A percentile compares a stretch with the other conserved stretches of the same genome.
phyloP scores from a whole-genome alignment of 2,797 vertebrate species.

The Platyrinchus mystaceus region DNA sequence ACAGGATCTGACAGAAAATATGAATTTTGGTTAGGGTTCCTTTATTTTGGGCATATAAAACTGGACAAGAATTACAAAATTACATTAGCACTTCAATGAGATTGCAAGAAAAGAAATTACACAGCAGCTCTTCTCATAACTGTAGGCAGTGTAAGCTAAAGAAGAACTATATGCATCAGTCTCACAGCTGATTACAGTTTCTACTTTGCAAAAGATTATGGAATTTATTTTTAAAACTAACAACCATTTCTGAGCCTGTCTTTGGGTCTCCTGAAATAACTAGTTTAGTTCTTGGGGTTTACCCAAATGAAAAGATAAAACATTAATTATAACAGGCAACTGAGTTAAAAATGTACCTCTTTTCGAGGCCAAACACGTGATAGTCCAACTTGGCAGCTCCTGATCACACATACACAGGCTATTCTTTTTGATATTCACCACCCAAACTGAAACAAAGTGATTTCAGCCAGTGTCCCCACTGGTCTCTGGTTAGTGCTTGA shows the following conservation, averaged over 20 bases:
- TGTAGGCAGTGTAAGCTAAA: not conserved
- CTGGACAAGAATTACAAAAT: not conserved
- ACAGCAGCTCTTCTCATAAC: not conserved
- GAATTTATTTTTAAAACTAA: not conserved
- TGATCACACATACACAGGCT: fast-evolving
- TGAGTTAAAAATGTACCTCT: not conserved
- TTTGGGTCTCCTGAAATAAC: not conserved
- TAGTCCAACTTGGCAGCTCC: not conserved
- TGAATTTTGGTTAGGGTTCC: not conserved
- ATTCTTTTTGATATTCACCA: not conserved
- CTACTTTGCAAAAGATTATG: not conserved
- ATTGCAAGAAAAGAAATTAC: not conserved
- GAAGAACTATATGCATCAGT: fast-evolving
- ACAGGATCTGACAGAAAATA: not conserved
- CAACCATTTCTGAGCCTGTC: fast-evolving
- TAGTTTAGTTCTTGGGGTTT: not conserved
- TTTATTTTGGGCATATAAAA: not conserved
- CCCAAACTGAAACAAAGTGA: not conserved
- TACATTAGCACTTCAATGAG: not conserved
- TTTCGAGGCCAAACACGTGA: not conserved
- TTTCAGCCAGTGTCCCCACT: not conserved
- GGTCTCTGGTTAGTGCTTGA: not conserved
- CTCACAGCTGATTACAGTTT: not conserved
- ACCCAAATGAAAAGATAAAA: not conserved
- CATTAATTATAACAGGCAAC: too few relatives aligned